Conservation (phyloP, 2,797 vertebrate genomes). For the Ataeniobius toweri region DNA sequence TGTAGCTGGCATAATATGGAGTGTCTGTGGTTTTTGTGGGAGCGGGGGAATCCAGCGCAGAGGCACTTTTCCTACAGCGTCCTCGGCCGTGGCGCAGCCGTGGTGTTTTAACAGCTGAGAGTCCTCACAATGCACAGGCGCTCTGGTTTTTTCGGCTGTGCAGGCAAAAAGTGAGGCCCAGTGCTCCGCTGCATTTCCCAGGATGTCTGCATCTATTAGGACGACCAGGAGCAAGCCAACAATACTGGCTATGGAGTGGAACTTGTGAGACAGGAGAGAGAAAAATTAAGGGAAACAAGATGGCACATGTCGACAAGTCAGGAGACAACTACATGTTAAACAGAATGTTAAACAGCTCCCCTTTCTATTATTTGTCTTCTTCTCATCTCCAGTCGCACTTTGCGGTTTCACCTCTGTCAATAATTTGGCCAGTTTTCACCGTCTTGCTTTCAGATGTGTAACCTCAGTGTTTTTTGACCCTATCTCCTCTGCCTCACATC, state of each 20-base stretch:
- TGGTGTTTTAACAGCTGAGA: constrained; percentile 87
- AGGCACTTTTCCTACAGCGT: constrained; percentile 81
- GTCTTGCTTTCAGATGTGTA: constrained; percentile 34
- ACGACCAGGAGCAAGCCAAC: constrained; percentile 42
- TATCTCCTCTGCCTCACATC: constrained; percentile 43
- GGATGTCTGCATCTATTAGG: constrained; percentile 72
- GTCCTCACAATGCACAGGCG: constrained; percentile 82
- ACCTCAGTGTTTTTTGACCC: constrained; percentile 33
- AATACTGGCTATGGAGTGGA: constrained; percentile 48
- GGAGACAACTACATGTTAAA: constrained; percentile 40
- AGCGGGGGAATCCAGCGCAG: constrained; percentile 80
- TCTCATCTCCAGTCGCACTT: constrained; percentile 64
- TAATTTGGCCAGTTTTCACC: constrained; percentile 52
- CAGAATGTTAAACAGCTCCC: constrained; percentile 53
- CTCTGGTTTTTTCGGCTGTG: constrained; percentile 78
- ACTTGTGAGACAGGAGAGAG: constrained; percentile 26
- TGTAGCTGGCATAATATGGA: constrained; percentile 78
- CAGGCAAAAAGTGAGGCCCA: constrained; percentile 75
- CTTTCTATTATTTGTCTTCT: constrained; percentile 68
- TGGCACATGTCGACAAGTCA: constrained; percentile 40
- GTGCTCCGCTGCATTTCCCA: constrained; percentile 58
- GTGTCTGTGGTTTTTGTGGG: constrained; percentile 85
- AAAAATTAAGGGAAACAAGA: constrained; percentile 39
- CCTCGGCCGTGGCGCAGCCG: constrained; percentile 76
- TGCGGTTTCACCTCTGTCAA: constrained; percentile 56